Conservation (phyloP, 2,797 vertebrate genomes). For the Distichodus sexfasciatus region DNA sequence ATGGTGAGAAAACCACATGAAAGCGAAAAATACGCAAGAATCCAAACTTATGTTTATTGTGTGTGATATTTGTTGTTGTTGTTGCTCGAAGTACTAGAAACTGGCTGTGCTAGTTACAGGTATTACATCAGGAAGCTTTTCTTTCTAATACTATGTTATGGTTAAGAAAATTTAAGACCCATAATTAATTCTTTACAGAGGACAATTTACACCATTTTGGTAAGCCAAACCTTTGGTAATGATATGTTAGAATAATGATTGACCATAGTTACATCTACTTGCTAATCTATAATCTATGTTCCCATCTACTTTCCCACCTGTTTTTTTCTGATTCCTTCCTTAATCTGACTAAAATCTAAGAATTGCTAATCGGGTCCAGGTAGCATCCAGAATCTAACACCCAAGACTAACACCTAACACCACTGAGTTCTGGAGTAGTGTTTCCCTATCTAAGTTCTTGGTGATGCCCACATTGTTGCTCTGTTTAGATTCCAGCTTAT, state of each 20-base stretch:
- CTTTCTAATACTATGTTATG: not conserved
- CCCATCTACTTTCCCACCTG: too few relatives aligned
- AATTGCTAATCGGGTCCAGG: too few relatives aligned
- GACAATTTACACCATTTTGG: slow-evolving; percentile 12
- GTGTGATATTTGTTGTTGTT: not conserved
- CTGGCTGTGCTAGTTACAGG: not conserved
- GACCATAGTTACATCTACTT: too few relatives aligned
- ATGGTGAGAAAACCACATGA: slow-evolving; percentile 77
- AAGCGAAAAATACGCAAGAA: not conserved
- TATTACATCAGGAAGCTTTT: not conserved
- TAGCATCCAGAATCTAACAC: not conserved
- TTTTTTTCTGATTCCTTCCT: too few relatives aligned
- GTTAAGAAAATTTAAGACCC: too few relatives aligned
- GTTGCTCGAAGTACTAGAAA: not conserved
- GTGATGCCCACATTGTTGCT: not conserved
- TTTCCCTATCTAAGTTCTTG: not conserved
- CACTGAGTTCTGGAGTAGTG: not conserved
- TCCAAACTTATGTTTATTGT: not conserved
- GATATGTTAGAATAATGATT: too few relatives aligned
- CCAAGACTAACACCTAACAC: not conserved
- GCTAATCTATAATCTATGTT: too few relatives aligned
- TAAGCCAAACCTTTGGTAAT: not conserved
- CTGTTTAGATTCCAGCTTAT: too few relatives aligned
- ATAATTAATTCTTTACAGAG: not conserved
- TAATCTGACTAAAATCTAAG: too few relatives aligned